phyloP scores from a whole-genome alignment of 1,140 invertebrate genomes.

The Calosoma granatense region DNA sequence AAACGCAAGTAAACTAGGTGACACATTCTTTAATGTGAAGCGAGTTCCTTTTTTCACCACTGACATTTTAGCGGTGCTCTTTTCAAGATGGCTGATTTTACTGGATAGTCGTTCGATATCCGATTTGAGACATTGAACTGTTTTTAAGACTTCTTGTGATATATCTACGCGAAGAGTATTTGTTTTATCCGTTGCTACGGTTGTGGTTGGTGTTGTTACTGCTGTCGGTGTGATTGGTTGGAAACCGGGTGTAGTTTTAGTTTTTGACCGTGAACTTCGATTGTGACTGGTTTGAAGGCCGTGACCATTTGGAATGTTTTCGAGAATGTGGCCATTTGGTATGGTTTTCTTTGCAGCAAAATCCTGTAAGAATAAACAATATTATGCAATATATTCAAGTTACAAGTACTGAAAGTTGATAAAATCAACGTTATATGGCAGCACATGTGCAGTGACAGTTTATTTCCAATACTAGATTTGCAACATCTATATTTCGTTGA shows the following conservation, averaged over 20 bases:
- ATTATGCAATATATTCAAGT: too few species aligned
- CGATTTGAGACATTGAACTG: constrained; percentile 34
- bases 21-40: constrained; percentile 34
- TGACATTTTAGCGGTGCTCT: constrained; percentile 17
- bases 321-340: constrained; percentile 19
- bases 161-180: constrained; percentile 25
- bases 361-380: too few species aligned
- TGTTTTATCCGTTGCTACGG: constrained; percentile 16
- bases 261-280: constrained; percentile 22
- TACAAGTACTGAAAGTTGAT: too few species aligned
- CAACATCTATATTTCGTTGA: too few species aligned
- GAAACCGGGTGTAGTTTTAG: constrained; percentile 16
- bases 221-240: too few species aligned
- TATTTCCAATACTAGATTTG: too few species aligned
- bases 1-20: constrained; percentile 41
- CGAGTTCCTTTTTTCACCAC: constrained; percentile 16
- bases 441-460: too few species aligned
- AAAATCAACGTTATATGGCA: too few species aligned
- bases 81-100: constrained; percentile 34
- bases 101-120: constrained; percentile 36
- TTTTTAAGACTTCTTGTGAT: constrained; percentile 34
- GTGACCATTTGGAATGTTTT: constrained; percentile 15
- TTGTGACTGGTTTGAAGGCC: constrained; percentile 12
- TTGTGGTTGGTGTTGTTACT: neutral
- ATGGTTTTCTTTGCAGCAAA: constrained; percentile 21